Conservation (phyloP, 2,888 invertebrate genomes). For the Chydorus sphaericus region DNA sequence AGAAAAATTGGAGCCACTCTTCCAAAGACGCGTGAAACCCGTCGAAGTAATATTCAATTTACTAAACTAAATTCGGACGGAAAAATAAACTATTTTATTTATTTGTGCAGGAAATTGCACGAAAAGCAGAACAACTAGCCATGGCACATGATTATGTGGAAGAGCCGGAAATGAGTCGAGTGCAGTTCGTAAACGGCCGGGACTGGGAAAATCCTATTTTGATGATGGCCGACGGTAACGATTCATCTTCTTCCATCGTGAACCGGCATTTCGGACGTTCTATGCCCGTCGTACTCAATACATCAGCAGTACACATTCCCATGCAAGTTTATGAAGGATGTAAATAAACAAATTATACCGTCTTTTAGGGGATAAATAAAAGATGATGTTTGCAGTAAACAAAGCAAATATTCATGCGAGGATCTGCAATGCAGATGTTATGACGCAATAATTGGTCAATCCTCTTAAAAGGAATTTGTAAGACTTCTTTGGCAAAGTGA, state of each 20-base stretch:
- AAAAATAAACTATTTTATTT: no score
- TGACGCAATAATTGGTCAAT: no score
- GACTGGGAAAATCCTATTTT: slow-evolving; percentile 21
- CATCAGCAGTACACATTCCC: slow-evolving; percentile 34
- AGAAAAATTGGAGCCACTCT: slow-evolving; percentile 15
- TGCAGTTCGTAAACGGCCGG: slow-evolving; percentile 25
- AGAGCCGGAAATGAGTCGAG: slow-evolving; percentile 21
- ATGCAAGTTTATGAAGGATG: slow-evolving; percentile 34
- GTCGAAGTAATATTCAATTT: no score
- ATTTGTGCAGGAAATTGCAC: slow-evolving; percentile 20
- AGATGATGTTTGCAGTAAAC: no score
- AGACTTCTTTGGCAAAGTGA: no score
- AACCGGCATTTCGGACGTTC: slow-evolving; percentile 22
- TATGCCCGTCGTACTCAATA: slow-evolving; percentile 24
- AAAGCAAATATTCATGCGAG: no score
- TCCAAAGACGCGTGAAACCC: slow-evolving; percentile 19
- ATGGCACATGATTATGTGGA: slow-evolving; percentile 23
- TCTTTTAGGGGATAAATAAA: no score
- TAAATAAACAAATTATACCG: slow-evolving; percentile 22
- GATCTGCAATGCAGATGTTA: no score
- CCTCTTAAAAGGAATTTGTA: no score
- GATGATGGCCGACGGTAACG: slow-evolving; percentile 1
- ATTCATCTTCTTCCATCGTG: background rate
- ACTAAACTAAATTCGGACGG: no score
- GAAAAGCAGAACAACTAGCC: slow-evolving; percentile 24